Evolutionary conservation across 2,888 invertebrate genomes (phyloP).

Genomic region (Cataglyphis rosenhaueri): DNA sequence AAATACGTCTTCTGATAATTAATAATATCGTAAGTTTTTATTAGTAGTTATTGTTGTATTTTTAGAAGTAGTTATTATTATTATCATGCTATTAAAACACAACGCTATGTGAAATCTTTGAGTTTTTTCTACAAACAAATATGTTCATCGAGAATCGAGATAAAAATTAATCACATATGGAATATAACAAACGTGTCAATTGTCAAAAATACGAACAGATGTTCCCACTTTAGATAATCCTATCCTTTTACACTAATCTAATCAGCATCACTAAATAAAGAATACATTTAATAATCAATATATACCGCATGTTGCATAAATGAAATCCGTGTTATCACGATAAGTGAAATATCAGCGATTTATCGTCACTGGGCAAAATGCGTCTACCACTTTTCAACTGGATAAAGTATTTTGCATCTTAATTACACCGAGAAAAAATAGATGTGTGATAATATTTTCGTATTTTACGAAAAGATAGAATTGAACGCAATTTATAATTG

Average conservation of each 20-base stretch:
- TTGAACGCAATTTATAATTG: neutral
- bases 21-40: neutral
- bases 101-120: neutral
- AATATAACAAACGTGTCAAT: conserved; percentile 7
- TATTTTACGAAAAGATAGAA: neutral
- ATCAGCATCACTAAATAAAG: conserved; percentile 82
- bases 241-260: conserved; percentile 83
- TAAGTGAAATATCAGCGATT: conserved; percentile 34
- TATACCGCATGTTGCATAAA: conserved; percentile 57
- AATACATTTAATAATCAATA: conserved; percentile 82
- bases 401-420: neutral
- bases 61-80: neutral
- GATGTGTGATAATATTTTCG: neutral
- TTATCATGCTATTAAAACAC: neutral
- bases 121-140: conserved; percentile 34
- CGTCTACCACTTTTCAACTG: conserved; percentile 1
- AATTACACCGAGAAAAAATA: neutral
- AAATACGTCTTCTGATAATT: neutral
- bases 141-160: conserved; percentile 46
- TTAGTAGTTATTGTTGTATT: neutral
- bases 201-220: conserved; percentile 77
- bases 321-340: conserved; percentile 51
- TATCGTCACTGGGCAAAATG: neutral
- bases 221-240: conserved; percentile 82
- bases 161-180: conserved; percentile 61